Conservation (phyloP, 1,140 invertebrate species). For the Ganaspis sp. region DNA sequence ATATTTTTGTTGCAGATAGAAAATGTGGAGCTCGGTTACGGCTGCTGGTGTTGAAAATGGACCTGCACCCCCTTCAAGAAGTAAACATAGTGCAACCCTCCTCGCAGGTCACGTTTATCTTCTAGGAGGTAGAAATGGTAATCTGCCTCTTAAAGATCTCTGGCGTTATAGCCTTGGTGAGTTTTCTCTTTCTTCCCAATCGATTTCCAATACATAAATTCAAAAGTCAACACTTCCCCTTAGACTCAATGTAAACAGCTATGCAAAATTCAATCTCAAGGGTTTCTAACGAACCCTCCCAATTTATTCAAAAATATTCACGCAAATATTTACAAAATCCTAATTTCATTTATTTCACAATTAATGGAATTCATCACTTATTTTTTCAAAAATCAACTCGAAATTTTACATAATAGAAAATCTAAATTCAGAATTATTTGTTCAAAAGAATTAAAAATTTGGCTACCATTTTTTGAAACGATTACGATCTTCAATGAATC, state of each 20-base stretch:
- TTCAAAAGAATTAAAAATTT: too few species aligned
- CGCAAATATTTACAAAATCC: neutral
- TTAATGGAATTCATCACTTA: neutral
- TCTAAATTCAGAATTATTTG: too few species aligned
- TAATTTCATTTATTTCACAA: neutral
- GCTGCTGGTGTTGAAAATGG: constrained; percentile 76
- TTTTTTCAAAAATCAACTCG: too few species aligned
- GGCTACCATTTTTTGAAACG: too few species aligned
- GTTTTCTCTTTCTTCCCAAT: constrained; percentile 57
- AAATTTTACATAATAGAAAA: too few species aligned
- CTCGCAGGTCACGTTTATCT: constrained; percentile 86
- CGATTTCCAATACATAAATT: constrained; percentile 7
- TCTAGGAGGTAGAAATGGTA: constrained; percentile 88
- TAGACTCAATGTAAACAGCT: neutral
- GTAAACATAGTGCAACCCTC: constrained; percentile 89
- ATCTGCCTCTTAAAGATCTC: constrained; percentile 88
- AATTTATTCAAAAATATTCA: constrained; percentile 9
- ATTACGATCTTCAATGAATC: too few species aligned
- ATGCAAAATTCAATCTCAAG: constrained; percentile 32
- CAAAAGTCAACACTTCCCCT: constrained; percentile 7
- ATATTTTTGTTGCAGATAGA: constrained; percentile 51
- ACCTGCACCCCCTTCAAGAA: constrained; percentile 81
- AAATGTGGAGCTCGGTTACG: constrained; percentile 81
- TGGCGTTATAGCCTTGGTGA: constrained; percentile 90
- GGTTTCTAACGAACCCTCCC: neutral